Conservation (phyloP, 2,797 vertebrate genomes). For the Pelobates cultripes region DNA sequence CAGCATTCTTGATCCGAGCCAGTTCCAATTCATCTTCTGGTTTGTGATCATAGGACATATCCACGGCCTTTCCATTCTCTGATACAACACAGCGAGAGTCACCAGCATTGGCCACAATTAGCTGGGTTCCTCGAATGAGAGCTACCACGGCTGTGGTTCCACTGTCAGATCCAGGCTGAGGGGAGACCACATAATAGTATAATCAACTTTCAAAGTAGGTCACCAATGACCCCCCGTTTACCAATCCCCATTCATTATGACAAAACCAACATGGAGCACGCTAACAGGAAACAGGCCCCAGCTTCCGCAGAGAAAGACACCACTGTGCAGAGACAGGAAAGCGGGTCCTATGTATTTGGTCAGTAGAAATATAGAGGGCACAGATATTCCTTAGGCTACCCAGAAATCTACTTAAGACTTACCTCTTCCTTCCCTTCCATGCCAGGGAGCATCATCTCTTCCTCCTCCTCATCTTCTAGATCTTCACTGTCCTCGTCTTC, state of each 20-base stretch:
- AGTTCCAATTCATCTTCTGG: slow-evolving; percentile 96
- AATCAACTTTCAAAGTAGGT: too few relatives aligned
- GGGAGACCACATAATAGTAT: neutral
- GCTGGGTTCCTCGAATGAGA: slow-evolving; percentile 92
- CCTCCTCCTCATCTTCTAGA: slow-evolving; percentile 78
- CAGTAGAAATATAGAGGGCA: neutral
- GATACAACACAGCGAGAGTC: slow-evolving; percentile 98
- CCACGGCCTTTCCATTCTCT: slow-evolving; percentile 88
- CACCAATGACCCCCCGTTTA: too few relatives aligned
- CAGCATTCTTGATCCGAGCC: slow-evolving; percentile 94
- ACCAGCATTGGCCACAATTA: slow-evolving; percentile 96
- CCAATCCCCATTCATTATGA: too few relatives aligned
- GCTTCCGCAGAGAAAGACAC: too few relatives aligned
- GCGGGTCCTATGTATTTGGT: too few relatives aligned
- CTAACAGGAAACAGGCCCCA: too few relatives aligned
- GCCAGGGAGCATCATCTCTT: slow-evolving; percentile 93
- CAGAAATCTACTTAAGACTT: slow-evolving; percentile 14
- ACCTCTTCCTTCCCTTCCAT: slow-evolving; percentile 99
- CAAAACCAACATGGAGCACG: too few relatives aligned
- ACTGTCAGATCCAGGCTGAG: slow-evolving; percentile 94
- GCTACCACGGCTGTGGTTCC: slow-evolving; percentile 96
- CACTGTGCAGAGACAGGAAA: too few relatives aligned
- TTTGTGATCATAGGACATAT: slow-evolving; percentile 98
- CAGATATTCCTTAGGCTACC: neutral
- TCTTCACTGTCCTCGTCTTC: slow-evolving; percentile 85